Percentiles rank a stretch among this genome's conserved stretches.
These are phyloP conservation scores for Coccyzus lansbergi DNA, from an alignment of 2,797 vertebrate genomes.

Conservation along the genomic window DNA sequence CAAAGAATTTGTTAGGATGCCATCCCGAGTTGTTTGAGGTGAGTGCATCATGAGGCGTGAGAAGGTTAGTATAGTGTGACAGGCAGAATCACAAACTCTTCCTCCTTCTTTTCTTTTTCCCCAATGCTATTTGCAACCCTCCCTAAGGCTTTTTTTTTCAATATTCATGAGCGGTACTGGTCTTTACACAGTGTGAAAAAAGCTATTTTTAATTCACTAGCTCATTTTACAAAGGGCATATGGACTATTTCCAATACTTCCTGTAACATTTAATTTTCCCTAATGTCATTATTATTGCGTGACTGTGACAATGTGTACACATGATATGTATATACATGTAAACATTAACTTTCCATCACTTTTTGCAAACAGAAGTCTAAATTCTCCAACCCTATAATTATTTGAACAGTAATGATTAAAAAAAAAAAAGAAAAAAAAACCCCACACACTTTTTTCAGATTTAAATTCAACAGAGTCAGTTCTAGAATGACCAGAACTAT, in stretches of 20 bases:
- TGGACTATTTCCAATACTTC: background rate
- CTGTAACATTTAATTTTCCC: background rate
- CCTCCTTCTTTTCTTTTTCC: background rate
- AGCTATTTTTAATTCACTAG: background rate
- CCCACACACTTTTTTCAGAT: background rate
- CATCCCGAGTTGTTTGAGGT: rapidly evolving
- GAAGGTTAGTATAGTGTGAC: background rate
- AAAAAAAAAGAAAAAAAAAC: too few species aligned
- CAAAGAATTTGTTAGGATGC: rapidly evolving
- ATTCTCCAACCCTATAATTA: background rate
- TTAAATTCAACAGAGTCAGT: background rate
- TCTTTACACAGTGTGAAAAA: background rate
- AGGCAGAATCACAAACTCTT: background rate
- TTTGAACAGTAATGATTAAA: background rate
- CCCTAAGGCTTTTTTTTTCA: background rate
- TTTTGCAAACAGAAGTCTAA: background rate
- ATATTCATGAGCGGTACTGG: background rate
- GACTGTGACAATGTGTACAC: background rate
- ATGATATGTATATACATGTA: background rate
- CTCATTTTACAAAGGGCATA: background rate
- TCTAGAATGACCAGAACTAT: background rate
- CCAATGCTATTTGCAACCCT: background rate
- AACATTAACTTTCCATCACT: background rate
- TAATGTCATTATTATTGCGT: background rate
- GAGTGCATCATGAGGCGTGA: rapidly evolving